Percentiles rank a stretch among this genome's conserved stretches.
These are phyloP conservation scores for Zoanthus gigantus DNA, from an alignment of 92 coral and sea anemone species.

Conservation along the genomic window DNA sequence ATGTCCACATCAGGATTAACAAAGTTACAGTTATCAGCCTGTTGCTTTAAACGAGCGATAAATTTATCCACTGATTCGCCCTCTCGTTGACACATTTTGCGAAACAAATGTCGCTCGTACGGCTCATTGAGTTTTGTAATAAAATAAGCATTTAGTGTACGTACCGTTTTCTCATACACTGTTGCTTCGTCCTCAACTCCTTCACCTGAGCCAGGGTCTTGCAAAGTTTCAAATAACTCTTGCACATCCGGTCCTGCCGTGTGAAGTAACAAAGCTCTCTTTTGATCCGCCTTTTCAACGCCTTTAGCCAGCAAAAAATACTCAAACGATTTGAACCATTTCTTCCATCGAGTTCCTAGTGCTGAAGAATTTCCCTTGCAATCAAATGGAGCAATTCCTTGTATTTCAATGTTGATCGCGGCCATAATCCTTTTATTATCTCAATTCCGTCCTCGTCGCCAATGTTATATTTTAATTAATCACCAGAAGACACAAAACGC, in stretches of 20 bases:
- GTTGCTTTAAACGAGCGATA: conserved; percentile 42
- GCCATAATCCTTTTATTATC: conserved; percentile 25
- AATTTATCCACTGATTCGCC: conserved; percentile 49
- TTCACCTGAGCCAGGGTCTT: conserved; percentile 44
- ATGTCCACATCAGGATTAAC: conserved; percentile 47
- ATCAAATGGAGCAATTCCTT: conserved; percentile 44
- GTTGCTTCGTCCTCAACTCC: conserved; percentile 47
- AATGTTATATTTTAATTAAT: background rate
- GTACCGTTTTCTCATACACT: conserved; percentile 39
- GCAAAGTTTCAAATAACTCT: conserved; percentile 51
- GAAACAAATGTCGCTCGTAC: conserved; percentile 60
- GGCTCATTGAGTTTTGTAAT: conserved; percentile 54
- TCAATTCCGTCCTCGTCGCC: conserved; percentile 44
- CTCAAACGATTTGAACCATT: conserved; percentile 40
- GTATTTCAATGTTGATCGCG: conserved; percentile 43
- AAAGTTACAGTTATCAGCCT: conserved; percentile 58
- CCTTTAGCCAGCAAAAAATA: conserved; percentile 51
- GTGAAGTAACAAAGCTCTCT: conserved; percentile 42
- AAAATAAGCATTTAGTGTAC: conserved; percentile 57
- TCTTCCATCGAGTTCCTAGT: conserved; percentile 36
- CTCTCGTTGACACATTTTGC: conserved; percentile 55
- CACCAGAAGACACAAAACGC: no score
- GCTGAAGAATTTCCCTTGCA: conserved; percentile 43
- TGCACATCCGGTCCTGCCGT: conserved; percentile 50
- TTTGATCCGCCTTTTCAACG: conserved; percentile 42